A percentile compares a stretch with the other conserved stretches of the same genome.
These are phyloP conservation scores for Pelosia muscerda DNA, from an alignment of 2,888 invertebrate genomes.

Conservation along the genomic window DNA sequence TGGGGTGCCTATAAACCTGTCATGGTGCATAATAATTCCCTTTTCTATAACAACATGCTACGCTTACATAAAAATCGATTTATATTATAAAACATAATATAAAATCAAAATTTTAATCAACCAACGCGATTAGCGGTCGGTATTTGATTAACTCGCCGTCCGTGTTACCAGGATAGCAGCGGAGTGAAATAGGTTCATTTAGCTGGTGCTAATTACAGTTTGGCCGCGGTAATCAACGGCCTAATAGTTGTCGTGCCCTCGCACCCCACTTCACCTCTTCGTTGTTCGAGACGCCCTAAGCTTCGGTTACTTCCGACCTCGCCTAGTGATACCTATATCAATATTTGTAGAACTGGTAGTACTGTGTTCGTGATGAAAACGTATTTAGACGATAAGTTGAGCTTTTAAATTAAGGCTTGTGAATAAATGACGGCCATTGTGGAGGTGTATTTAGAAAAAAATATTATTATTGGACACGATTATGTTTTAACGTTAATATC, in stretches of 20 bases:
- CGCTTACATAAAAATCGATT: not conserved
- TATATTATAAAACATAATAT: not conserved
- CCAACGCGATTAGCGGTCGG: slow-evolving; percentile 49
- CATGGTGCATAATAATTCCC: not conserved
- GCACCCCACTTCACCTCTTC: slow-evolving; percentile 46
- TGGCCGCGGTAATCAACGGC: slow-evolving; percentile 75
- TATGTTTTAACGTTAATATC: too few species aligned
- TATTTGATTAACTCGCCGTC: slow-evolving; percentile 62
- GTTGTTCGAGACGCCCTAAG: slow-evolving; percentile 50
- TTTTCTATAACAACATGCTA: not conserved
- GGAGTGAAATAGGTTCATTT: slow-evolving; percentile 77
- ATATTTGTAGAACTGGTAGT: slow-evolving; percentile 35
- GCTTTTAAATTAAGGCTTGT: not conserved
- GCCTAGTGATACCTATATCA: slow-evolving; percentile 39
- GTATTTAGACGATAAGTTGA: not conserved
- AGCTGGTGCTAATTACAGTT: slow-evolving; percentile 78
- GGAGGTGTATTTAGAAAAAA: not conserved
- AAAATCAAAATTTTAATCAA: slow-evolving; percentile 17
- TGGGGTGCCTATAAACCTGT: not conserved
- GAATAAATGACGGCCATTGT: not conserved
- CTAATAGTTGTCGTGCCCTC: slow-evolving; percentile 70
- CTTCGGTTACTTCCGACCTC: slow-evolving; percentile 52
- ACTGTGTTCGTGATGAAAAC: slow-evolving; percentile 3
- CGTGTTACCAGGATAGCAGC: slow-evolving; percentile 69
- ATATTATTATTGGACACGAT: too few species aligned